Conservation (phyloP, 2,113 vertebrate species). For the Symphodus melops region DNA sequence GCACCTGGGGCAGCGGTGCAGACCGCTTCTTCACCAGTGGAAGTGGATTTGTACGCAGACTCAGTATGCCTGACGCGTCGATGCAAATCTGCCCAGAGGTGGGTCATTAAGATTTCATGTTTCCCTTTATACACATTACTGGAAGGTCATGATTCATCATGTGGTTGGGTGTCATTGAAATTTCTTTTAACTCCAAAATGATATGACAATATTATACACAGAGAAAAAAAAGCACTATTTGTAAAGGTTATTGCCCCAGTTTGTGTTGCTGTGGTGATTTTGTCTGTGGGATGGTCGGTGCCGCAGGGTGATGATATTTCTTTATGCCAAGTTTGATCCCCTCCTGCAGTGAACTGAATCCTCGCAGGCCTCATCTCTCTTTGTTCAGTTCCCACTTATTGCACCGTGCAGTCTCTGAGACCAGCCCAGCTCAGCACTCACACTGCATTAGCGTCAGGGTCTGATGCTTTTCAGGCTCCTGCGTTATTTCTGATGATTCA, state of each 20-base stretch:
- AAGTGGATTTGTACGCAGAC: slow-evolving; percentile 92
- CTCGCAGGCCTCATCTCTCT: slow-evolving; percentile 33
- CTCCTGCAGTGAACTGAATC: slow-evolving; percentile 13
- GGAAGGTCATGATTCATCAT: slow-evolving; percentile 14
- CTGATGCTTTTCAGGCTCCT: slow-evolving; percentile 63
- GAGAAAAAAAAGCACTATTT: neutral
- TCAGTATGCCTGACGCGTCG: slow-evolving; percentile 88
- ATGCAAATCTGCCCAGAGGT: slow-evolving; percentile 84
- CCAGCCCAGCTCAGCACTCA: slow-evolving; percentile 67
- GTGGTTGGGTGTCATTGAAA: neutral
- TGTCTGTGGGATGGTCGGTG: neutral
- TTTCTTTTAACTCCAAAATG: neutral
- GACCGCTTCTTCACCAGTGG: slow-evolving; percentile 95
- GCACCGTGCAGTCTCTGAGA: slow-evolving; percentile 38
- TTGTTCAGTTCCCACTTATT: slow-evolving; percentile 52
- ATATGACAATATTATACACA: neutral
- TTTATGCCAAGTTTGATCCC: slow-evolving; percentile 27
- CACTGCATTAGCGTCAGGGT: slow-evolving; percentile 72
- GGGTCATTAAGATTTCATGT: slow-evolving; percentile 49
- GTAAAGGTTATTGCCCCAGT: neutral
- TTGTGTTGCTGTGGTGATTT: neutral
- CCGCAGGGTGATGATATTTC: slow-evolving; percentile 2
- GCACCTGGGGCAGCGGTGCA: slow-evolving; percentile 86
- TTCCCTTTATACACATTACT: slow-evolving; percentile 9
- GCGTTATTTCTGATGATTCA: slow-evolving; percentile 76